Evolutionary conservation across 1,140 invertebrate species (phyloP).

Genomic region (Parapsyche elsis): DNA sequence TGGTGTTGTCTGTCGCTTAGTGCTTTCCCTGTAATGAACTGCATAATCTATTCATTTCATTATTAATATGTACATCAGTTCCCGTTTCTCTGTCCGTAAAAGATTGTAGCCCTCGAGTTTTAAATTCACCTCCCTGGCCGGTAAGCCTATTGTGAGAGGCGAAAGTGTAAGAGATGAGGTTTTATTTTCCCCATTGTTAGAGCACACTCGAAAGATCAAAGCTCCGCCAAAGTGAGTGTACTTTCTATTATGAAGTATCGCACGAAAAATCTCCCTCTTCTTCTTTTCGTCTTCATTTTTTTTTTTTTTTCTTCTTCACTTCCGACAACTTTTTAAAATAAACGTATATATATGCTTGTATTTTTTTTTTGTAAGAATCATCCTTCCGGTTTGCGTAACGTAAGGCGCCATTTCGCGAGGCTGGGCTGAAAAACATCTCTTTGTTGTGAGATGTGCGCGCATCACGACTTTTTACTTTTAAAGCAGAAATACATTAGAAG

Average conservation of each 20-base stretch:
- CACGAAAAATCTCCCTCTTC: constrained; percentile 8
- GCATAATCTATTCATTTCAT: constrained; percentile 4
- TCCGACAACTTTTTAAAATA: constrained; percentile 21
- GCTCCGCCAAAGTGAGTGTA: constrained; percentile 24
- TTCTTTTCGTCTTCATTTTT: not conserved
- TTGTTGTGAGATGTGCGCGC: not conserved
- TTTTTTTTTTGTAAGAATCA: not conserved
- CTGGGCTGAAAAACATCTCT: not conserved
- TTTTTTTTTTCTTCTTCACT: not conserved
- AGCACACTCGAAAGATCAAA: constrained; percentile 31
- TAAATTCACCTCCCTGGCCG: constrained; percentile 2
- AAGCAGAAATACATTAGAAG: not conserved
- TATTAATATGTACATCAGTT: constrained; percentile 17
- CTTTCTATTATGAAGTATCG: constrained; percentile 33
- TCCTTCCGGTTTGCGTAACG: not conserved
- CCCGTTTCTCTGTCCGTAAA: not conserved
- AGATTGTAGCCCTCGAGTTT: too few species aligned
- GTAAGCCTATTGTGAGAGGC: constrained; percentile 10
- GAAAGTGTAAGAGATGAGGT: constrained; percentile 29
- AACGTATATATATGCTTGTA: not conserved
- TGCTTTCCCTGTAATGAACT: too few species aligned
- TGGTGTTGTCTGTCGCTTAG: too few species aligned
- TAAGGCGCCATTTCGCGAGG: not conserved
- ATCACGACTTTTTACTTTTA: not conserved
- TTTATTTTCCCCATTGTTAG: constrained; percentile 28